Base-by-base conservation (phyloP, 2,797 vertebrate genomes). In the Micrastur ruficollis region DNA sequence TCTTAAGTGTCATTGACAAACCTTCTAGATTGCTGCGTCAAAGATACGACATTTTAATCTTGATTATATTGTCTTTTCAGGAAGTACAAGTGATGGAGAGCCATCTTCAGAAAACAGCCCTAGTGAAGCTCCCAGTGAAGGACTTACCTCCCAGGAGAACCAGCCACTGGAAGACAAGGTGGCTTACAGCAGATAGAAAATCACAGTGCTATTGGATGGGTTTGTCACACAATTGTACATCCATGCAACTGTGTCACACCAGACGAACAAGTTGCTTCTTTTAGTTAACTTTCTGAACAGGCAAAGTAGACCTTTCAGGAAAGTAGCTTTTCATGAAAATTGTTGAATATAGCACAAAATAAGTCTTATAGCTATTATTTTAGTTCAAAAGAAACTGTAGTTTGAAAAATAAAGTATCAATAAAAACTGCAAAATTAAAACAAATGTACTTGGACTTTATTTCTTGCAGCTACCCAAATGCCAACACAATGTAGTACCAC, bases 131-230 rank as follows among this genome's bases (percentile, higher is more conserved):
- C 74, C 89, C 20, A 85, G 18, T 31, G 85, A n/a, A 61, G 78
- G 36, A 44, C 25, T 44, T 38, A 1, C 46, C 19, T 46, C 92
- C 44, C 72, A 5, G 44, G 75, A 92, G 34, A 56, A 23, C 17
- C 95, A 94, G 44, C 32, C 46, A 9, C n/a, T 21, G 49, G 88
- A 82, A 81, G 97, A 96, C 12, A 87, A 89, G 36, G 97, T 75
- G 65, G 58, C 96, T 61, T 98, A 98, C 92, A 96, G 94, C 85
- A 97, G 82, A 90, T 97, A 96, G 73, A 72, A 65, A 46, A 5
- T 29, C 66, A 29, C 36, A 19, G 19, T 59, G 32, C 21, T 34
- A 1, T 34, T 50, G 50, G 44, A 21, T 50, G 56, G 12, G 4
- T 53, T 84, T 83, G 38, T 79, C 72, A 76, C 23, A 38, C 8